phyloP scores from a whole-genome alignment of 2,113 vertebrate species.

The Amphilophus citrinellus region DNA sequence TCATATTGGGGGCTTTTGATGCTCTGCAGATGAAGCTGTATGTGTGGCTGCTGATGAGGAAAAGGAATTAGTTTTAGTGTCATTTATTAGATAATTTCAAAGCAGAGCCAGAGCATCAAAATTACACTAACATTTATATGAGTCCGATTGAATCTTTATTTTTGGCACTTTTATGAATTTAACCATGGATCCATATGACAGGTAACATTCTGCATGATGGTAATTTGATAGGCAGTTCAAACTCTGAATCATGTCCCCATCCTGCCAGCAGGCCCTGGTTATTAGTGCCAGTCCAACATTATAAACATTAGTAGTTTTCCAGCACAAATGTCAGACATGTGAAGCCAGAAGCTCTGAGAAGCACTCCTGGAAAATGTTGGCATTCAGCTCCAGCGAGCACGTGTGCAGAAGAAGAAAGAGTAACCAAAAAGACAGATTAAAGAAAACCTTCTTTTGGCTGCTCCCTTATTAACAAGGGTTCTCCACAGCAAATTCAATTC shows the following conservation, averaged over 20 bases:
- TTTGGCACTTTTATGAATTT: not conserved
- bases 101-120: not conserved
- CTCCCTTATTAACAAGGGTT: not conserved
- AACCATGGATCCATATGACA: not conserved
- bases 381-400: not conserved
- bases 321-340: not conserved
- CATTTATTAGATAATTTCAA: not conserved
- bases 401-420: not conserved
- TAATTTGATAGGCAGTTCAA: not conserved
- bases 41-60: not conserved
- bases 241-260: not conserved
- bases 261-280: not conserved
- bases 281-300: not conserved
- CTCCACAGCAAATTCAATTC: not conserved
- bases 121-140: not conserved
- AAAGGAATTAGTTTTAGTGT: not conserved
- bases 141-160: not conserved
- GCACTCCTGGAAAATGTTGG: not conserved
- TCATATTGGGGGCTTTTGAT: not conserved
- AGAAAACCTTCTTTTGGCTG: no score
- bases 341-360: not conserved
- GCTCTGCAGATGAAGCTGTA: not conserved
- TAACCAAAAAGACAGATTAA: not conserved
- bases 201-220: not conserved
- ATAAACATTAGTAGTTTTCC: not conserved